A percentile compares a stretch with the other conserved stretches of the same genome.
Evolutionary conservation across 2,888 invertebrate species (phyloP).

Genomic region (Iphiclides podalirius): DNA sequence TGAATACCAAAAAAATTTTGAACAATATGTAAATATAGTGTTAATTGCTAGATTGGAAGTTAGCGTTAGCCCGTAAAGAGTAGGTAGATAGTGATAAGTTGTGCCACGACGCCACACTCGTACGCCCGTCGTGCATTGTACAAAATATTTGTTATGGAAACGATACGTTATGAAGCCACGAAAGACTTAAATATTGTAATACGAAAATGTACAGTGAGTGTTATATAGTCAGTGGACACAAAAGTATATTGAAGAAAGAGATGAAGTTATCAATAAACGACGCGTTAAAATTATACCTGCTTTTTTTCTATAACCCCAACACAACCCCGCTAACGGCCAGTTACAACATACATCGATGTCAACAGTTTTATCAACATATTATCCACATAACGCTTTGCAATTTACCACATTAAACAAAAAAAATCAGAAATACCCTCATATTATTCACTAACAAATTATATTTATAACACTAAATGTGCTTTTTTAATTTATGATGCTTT

Average conservation of each 20-base stretch:
- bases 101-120: constrained; percentile 73
- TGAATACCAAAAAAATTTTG: constrained; percentile 79
- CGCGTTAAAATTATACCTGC: constrained; percentile 72
- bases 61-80: constrained; percentile 63
- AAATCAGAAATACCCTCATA: background rate
- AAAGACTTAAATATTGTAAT: constrained; percentile 79
- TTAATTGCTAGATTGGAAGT: constrained; percentile 60
- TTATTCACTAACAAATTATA: background rate
- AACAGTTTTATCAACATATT: constrained; percentile 11
- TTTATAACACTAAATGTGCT: background rate
- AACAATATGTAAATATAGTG: constrained; percentile 79
- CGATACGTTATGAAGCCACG: constrained; percentile 71
- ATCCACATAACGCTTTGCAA: constrained; percentile 7
- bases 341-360: constrained; percentile 8
- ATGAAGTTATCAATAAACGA: constrained; percentile 79
- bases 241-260: constrained; percentile 75
- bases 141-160: constrained; percentile 78
- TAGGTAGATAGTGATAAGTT: constrained; percentile 72
- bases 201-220: constrained; percentile 80
- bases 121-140: constrained; percentile 75
- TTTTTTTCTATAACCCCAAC: constrained; percentile 63
- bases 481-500: too few relatives aligned
- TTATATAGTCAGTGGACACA: constrained; percentile 81
- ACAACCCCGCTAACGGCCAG: constrained; percentile 28
- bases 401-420: background rate